Evolutionary conservation across 2,797 vertebrate genomes (phyloP).

Genomic region (Sciurus vulgaris): DNA sequence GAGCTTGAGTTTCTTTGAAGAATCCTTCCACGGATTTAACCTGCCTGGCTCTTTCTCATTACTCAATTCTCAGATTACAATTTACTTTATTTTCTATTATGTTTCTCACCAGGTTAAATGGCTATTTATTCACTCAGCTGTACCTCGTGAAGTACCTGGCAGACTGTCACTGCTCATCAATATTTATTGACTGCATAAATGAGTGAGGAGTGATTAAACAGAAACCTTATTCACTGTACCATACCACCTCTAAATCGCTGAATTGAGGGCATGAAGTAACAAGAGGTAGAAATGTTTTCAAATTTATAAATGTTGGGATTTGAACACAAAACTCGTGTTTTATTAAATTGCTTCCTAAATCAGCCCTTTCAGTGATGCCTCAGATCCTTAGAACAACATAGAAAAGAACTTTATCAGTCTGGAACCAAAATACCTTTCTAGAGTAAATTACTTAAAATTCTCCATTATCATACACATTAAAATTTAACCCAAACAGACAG

Average conservation of each 20-base stretch:
- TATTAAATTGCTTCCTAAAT: background rate
- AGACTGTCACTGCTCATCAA: background rate
- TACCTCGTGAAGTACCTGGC: background rate
- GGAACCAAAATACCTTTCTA: background rate
- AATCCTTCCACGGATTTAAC: background rate
- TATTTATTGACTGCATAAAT: background rate
- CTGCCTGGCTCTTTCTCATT: background rate
- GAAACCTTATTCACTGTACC: background rate
- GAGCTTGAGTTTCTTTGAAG: background rate
- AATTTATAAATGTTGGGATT: background rate
- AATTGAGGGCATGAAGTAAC: background rate
- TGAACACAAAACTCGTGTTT: constrained; percentile 6
- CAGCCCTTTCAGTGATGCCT: background rate
- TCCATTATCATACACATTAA: background rate
- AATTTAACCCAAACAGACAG: background rate
- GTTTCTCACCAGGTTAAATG: background rate
- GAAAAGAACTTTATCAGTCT: background rate
- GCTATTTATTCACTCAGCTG: background rate
- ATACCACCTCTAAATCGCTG: background rate
- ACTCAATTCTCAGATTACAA: background rate
- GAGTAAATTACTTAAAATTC: background rate
- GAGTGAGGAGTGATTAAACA: background rate
- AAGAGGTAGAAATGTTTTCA: background rate
- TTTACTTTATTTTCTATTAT: background rate
- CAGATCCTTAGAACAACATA: constrained; percentile 1